Conservation (phyloP, 1,140 invertebrate genomes). For the Drosophila mojavensis region DNA sequence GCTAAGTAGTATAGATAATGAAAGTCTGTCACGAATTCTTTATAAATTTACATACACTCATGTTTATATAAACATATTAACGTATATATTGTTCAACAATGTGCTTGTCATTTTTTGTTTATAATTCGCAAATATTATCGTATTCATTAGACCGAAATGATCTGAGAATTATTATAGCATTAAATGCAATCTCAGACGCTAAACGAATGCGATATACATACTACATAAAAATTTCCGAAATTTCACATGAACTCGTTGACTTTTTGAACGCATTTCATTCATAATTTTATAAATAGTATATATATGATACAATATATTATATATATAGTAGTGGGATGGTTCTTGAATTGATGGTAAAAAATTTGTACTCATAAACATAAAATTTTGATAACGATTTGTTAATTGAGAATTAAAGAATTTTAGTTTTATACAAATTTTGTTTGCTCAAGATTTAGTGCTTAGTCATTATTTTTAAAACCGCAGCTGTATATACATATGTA, state of each 20-base stretch:
- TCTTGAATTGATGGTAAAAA: too few species aligned
- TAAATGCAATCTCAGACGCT: constrained; percentile 24
- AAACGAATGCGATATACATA: constrained; percentile 10
- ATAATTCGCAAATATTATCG: constrained; percentile 39
- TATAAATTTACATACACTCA: neutral
- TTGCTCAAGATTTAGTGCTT: too few species aligned
- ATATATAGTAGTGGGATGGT: too few species aligned
- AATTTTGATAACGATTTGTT: too few species aligned
- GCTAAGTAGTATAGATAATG: constrained; percentile 43
- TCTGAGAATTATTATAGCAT: constrained; percentile 42
- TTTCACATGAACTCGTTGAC: constrained; percentile 8
- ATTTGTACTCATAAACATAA: too few species aligned
- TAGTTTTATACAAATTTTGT: too few species aligned
- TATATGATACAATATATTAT: too few species aligned
- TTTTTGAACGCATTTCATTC: constrained; percentile 9
- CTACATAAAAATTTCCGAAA: neutral
- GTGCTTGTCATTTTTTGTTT: constrained; percentile 44
- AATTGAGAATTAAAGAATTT: too few species aligned
- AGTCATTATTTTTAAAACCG: too few species aligned
- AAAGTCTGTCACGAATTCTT: constrained; percentile 54
- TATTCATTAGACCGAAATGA: constrained; percentile 57
- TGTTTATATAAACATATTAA: neutral
- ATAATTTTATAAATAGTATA: neutral
- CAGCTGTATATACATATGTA: too few species aligned
- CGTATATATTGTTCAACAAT: constrained; percentile 43